These are phyloP conservation scores for Auanema freiburgensis DNA, from an alignment of 2,888 invertebrate species.

Conservation along the genomic window DNA sequence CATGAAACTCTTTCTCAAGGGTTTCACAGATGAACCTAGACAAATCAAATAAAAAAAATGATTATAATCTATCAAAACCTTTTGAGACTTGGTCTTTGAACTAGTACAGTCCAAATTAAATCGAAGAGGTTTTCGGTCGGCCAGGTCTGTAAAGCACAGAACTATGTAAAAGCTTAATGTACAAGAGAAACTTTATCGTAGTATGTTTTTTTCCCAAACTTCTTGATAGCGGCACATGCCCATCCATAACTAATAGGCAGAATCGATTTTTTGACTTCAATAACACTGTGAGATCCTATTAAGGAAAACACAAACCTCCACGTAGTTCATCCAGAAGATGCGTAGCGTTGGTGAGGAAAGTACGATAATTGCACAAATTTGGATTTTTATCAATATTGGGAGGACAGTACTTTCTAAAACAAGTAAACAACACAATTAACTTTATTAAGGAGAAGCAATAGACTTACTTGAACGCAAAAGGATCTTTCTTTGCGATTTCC, in stretches of 20 bases:
- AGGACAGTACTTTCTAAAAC: background rate
- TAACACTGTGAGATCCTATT: background rate
- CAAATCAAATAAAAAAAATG: background rate
- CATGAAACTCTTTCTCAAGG: constrained; percentile 33
- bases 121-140: constrained; percentile 48
- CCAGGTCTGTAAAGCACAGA: constrained; percentile 30
- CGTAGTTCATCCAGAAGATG: background rate
- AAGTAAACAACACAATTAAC: background rate
- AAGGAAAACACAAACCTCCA: background rate
- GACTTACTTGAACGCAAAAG: constrained; percentile 7
- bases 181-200: constrained; percentile 28
- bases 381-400: too few relatives aligned
- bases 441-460: background rate
- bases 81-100: constrained; percentile 44
- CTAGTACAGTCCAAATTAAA: constrained; percentile 44
- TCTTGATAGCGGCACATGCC: constrained; percentile 48
- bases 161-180: background rate
- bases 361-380: background rate
- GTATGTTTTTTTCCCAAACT: constrained; percentile 40
- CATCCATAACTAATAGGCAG: constrained; percentile 18
- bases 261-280: constrained; percentile 8
- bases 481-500: constrained; percentile 18
- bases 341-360: background rate
- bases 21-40: constrained; percentile 20
- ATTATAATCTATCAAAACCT: constrained; percentile 20